These are phyloP conservation scores for Sebastes trivittatus DNA, from an alignment of 2,797 vertebrate genomes.

Conservation along the genomic window DNA sequence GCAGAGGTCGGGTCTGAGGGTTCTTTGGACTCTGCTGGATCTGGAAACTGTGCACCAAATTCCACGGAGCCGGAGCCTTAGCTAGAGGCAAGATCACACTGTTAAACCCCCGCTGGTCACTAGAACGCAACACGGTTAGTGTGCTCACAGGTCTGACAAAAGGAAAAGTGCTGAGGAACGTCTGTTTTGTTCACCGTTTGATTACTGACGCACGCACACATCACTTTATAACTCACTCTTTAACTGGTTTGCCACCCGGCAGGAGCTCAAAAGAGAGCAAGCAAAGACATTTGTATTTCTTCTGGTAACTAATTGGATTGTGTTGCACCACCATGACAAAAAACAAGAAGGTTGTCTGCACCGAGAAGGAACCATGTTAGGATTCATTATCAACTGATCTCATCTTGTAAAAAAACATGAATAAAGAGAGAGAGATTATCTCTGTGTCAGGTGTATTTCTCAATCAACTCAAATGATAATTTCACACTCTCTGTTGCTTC, in stretches of 20 bases:
- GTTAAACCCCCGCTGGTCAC: constrained; percentile 41
- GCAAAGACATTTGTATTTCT: not conserved
- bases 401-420: not conserved
- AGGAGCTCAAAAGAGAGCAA: not conserved
- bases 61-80: constrained; percentile 74
- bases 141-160: not conserved
- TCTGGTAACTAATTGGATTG: not conserved
- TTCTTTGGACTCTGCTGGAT: constrained; percentile 67
- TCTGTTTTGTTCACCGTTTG: no score
- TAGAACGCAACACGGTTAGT: not conserved
- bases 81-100: constrained; percentile 70
- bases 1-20: constrained; percentile 53
- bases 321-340: not conserved
- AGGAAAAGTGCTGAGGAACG: constrained; percentile 1
- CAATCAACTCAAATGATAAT: not conserved
- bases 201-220: not conserved
- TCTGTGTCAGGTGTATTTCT: not conserved
- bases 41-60: constrained; percentile 77
- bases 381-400: not conserved
- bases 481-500: not conserved
- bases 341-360: not conserved
- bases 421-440: not conserved
- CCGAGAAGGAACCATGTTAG: not conserved
- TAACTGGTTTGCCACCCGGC: not conserved
- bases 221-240: not conserved